phyloP scores from a whole-genome alignment of 2,797 vertebrate genomes.

The Lepus townsendii region DNA sequence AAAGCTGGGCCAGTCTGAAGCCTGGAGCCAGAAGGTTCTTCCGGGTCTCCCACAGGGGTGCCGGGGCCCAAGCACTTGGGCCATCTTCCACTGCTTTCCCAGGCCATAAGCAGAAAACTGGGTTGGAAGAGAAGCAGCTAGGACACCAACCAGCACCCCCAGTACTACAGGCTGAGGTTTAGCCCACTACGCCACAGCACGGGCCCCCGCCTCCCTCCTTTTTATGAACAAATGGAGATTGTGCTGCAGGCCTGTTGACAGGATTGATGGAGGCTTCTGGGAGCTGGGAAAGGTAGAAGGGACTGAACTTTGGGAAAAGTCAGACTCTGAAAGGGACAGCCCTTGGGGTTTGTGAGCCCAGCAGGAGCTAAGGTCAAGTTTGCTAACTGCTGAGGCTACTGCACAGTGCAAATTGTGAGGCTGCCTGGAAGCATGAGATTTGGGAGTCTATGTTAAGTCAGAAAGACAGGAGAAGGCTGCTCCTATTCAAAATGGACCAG shows the following conservation, averaged over 20 bases:
- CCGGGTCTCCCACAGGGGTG: too few species aligned
- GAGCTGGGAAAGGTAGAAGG: not conserved
- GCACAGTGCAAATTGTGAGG: not conserved
- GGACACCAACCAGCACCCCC: too few species aligned
- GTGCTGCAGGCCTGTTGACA: not conserved
- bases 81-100: too few species aligned
- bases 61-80: too few species aligned
- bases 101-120: too few species aligned
- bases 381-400: not conserved
- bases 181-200: too few species aligned
- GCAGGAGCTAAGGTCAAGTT: not conserved
- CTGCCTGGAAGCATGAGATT: not conserved
- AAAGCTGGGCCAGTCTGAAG: too few species aligned
- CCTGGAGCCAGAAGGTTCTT: too few species aligned
- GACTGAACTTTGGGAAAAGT: not conserved
- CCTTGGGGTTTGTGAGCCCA: not conserved
- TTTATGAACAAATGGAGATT: not conserved
- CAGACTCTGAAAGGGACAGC: not conserved
- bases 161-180: too few species aligned
- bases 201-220: too few species aligned
- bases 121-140: too few species aligned
- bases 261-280: not conserved
- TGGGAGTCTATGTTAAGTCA: not conserved
- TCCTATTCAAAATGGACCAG: not conserved
- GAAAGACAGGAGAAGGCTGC: not conserved